Percentiles rank a stretch among this genome's conserved stretches.
Conservation (phyloP, 2,797 vertebrate genomes). For the Euphonia xanthogaster region DNA sequence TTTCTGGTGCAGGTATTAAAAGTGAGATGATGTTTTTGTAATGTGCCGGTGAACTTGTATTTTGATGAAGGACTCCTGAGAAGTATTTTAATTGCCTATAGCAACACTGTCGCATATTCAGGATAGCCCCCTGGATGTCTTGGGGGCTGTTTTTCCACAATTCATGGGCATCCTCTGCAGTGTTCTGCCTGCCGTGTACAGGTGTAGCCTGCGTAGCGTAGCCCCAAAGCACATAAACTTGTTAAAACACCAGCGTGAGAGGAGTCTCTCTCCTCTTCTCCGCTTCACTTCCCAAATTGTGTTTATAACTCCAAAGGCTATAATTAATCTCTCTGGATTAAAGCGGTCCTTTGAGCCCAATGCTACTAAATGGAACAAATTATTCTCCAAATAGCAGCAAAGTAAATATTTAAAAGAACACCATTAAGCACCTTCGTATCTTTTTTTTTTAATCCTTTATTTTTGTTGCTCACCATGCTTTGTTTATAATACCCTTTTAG, state of each 20-base stretch:
- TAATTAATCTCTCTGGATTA: constrained; percentile 72
- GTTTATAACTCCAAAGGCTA: constrained; percentile 49
- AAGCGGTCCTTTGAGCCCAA: constrained; percentile 50
- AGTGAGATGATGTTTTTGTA: accelerated
- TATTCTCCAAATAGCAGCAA: constrained; percentile 54
- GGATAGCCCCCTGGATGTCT: neutral
- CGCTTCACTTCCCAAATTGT: constrained; percentile 52
- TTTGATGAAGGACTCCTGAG: neutral
- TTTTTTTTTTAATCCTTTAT: neutral
- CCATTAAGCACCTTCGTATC: constrained; percentile 2
- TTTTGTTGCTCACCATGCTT: constrained; percentile 37
- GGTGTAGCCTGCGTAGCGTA: neutral
- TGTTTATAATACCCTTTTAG: constrained; percentile 37
- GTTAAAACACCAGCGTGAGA: neutral
- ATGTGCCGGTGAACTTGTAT: neutral
- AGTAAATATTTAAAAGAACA: constrained; percentile 62
- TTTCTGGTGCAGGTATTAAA: neutral
- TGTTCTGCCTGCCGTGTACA: neutral
- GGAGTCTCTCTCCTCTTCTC: neutral
- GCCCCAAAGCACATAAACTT: neutral
- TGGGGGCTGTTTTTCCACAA: accelerated
- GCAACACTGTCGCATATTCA: neutral
- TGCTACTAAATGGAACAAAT: constrained; percentile 64
- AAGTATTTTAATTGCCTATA: neutral
- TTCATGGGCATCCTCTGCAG: neutral